Evolutionary conservation across 1,140 invertebrate species (phyloP).

Genomic region (Pogonus chalceus): DNA sequence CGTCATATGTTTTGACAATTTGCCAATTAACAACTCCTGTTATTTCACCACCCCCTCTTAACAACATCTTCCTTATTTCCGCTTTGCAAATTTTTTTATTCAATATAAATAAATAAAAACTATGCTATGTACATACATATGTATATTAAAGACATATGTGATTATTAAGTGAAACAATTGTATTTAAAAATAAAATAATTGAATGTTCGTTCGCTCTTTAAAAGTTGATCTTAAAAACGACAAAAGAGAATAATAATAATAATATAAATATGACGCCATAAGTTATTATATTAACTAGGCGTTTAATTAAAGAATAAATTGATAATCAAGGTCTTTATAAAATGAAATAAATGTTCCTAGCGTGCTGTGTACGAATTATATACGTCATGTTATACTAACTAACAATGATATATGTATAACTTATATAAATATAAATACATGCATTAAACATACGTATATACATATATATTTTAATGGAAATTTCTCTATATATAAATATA

Average conservation of each 20-base stretch:
- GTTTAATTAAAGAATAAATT: conserved; percentile 8
- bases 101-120: no score
- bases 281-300: conserved; percentile 6
- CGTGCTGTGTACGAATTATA: not conserved
- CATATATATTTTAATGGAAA: no score
- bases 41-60: not conserved
- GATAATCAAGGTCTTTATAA: conserved; percentile 1
- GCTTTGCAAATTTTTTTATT: no score
- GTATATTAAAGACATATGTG: no score
- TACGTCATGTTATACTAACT: not conserved
- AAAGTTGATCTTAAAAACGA: not conserved
- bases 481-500: no score
- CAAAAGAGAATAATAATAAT: conserved; percentile 3
- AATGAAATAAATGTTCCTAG: not conserved
- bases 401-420: not conserved
- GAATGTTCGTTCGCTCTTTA: no score
- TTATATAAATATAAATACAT: no score
- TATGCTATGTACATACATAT: no score
- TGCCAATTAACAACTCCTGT: conserved; percentile 4
- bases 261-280: conserved; percentile 1
- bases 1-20: conserved; percentile 6
- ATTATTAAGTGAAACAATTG: no score
- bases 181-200: no score
- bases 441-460: no score
- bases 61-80: no score